Percentiles rank a stretch among this genome's conserved stretches.
phyloP scores from a whole-genome alignment of 2,888 invertebrate species.

The Ceramica pisi region DNA sequence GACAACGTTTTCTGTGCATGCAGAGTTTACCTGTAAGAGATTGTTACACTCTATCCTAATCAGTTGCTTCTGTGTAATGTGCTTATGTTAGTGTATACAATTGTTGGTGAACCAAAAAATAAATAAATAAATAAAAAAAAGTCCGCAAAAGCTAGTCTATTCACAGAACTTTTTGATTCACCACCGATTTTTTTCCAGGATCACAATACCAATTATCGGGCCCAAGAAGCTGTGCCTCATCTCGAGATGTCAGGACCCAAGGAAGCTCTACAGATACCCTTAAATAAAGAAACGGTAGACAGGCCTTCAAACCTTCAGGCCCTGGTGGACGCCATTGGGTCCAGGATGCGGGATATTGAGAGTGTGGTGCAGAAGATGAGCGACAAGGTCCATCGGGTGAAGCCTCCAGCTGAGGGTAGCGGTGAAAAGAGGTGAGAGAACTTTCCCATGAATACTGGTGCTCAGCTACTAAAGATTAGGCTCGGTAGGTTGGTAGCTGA shows the following conservation, averaged over 20 bases:
- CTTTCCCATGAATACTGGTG: neutral
- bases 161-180: no score
- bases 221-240: conserved; percentile 47
- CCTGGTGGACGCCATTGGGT: conserved; percentile 85
- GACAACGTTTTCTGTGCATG: no score
- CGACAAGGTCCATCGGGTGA: conserved; percentile 79
- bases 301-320: conserved; percentile 79
- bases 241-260: conserved; percentile 45
- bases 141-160: no score
- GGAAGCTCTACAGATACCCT: neutral
- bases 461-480: no score
- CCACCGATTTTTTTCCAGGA: conserved; percentile 22
- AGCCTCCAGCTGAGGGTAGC: conserved; percentile 63
- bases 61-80: no score
- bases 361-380: conserved; percentile 84
- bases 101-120: no score
- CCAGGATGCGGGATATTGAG: conserved; percentile 85
- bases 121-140: no score
- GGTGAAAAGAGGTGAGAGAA: conserved; percentile 73
- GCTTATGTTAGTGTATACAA: no score
- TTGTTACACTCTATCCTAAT: no score
- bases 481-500: no score
- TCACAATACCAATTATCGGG: conserved; percentile 30
- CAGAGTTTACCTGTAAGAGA: no score
- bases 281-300: conserved; percentile 57